Conservation (phyloP, 1,140 invertebrate species). For the Apolygus lucorum region DNA sequence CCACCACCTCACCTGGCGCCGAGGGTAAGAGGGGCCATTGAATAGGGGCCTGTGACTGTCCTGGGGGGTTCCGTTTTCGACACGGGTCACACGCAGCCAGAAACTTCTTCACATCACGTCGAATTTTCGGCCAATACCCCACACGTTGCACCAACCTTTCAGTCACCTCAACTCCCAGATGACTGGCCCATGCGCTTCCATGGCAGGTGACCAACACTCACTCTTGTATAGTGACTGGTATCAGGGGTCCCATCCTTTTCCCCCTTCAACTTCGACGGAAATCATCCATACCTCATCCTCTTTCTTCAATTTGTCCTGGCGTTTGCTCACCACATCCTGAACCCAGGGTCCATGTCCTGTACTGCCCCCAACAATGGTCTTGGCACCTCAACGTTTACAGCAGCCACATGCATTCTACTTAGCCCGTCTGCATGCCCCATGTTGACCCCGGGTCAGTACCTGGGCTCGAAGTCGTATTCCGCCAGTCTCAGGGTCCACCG, state of each 20-base stretch:
- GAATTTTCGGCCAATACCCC: not conserved
- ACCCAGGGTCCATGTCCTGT: too few species aligned
- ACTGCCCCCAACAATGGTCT: not conserved
- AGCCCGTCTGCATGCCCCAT: too few species aligned
- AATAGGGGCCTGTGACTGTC: not conserved
- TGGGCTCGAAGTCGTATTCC: too few species aligned
- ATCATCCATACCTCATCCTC: not conserved
- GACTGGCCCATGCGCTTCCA: not conserved
- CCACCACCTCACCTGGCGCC: not conserved
- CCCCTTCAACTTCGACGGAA: not conserved
- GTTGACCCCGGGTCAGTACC: too few species aligned
- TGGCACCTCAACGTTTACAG: not conserved
- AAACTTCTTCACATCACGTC: not conserved
- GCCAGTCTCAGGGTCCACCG: too few species aligned
- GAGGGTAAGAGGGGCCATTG: not conserved
- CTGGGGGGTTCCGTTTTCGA: not conserved
- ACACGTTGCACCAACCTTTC: not conserved
- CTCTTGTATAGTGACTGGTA: not conserved
- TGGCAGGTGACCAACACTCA: not conserved
- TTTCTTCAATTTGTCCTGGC: too few species aligned
- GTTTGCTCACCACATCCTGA: not conserved
- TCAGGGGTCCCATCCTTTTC: not conserved
- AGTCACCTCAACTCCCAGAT: constrained; percentile 1
- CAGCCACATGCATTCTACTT: not conserved
- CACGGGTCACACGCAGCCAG: not conserved